Evolutionary conservation across 1,140 invertebrate genomes (phyloP), one percentile per base, ranked within the genome.

Genomic region (Thrips palmi): DNA sequence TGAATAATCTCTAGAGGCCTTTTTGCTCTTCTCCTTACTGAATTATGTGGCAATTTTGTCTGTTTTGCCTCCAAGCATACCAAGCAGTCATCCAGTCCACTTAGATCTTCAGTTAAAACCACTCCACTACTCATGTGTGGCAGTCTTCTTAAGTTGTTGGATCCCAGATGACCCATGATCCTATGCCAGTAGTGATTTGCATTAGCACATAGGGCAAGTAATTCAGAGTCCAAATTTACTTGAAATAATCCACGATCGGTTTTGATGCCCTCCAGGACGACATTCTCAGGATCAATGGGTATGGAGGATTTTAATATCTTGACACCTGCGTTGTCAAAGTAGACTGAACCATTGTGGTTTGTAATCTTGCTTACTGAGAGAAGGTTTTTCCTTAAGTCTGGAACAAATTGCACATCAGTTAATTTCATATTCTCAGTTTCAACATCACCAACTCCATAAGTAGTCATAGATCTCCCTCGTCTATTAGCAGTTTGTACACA

Each of bases 1-100:
- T 53, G 52, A 33, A 57, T 45, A 28, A 53, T 29, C 39, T 54
- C 47, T 36, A 49, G 35, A 6, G 40, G 44, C 40, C 23, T 44
- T 30, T 27, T 44, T 40, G 41, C 33, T 40, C 43, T 45, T 11
- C 19, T 34, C 35, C 48, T 36, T 40, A 27, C 24, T 25, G 24
- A 47, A 22, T 48, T 45, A 34, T 51, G 54, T 20, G 48, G 44
- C 15, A 33, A 27, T 45, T 44, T 45, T 27, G 11, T 48, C 40
- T 37, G 42, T 37, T 49, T 46, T 24, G 44, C 45, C 35, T 42
- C 24, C 18, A 46, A n/a, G 45, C 45, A 53, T 30, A 32, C 31
- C 43, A 45, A 40, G 45, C 40, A 51, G 24, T 8, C n/a, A n/a
- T n/a, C n/a, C n/a, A n/a, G n/a, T n/a, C n/a, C n/a, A n/a, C n/a